Percentiles rank a stretch among this genome's conserved stretches.
Evolutionary conservation across 1,140 invertebrate species (phyloP).

Genomic region (Andrena cerasifolii): DNA sequence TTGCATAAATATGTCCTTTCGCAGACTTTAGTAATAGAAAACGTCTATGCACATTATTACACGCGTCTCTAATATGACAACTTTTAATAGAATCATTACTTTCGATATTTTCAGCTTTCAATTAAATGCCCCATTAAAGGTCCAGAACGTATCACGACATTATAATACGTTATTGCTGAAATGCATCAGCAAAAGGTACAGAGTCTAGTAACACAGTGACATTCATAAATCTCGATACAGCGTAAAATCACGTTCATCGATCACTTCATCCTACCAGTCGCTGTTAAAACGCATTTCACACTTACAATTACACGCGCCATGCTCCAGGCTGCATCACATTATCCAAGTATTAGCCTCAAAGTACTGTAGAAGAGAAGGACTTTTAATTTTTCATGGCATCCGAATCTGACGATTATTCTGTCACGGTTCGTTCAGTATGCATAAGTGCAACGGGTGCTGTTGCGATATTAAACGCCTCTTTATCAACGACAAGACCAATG

Average conservation of each 20-base stretch:
- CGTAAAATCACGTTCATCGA: background rate
- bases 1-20: background rate
- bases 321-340: background rate
- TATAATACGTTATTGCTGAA: too few species aligned
- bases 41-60: too few species aligned
- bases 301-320: background rate
- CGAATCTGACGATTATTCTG: conserved; percentile 5
- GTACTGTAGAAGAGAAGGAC: background rate
- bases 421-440: background rate
- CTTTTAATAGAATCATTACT: too few species aligned
- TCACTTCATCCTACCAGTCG: background rate
- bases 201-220: background rate
- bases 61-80: too few species aligned
- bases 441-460: background rate
- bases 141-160: too few species aligned
- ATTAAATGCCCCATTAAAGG: too few species aligned
- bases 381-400: background rate
- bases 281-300: background rate
- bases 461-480: too few species aligned
- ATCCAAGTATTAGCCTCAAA: too few species aligned
- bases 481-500: background rate
- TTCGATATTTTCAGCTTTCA: too few species aligned
- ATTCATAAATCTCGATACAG: background rate
- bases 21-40: background rate
- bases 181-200: background rate